A percentile compares a stretch with the other conserved stretches of the same genome.
These are phyloP conservation scores for Ctena decussata DNA, from an alignment of 2,888 invertebrate species.

Conservation along the genomic window DNA sequence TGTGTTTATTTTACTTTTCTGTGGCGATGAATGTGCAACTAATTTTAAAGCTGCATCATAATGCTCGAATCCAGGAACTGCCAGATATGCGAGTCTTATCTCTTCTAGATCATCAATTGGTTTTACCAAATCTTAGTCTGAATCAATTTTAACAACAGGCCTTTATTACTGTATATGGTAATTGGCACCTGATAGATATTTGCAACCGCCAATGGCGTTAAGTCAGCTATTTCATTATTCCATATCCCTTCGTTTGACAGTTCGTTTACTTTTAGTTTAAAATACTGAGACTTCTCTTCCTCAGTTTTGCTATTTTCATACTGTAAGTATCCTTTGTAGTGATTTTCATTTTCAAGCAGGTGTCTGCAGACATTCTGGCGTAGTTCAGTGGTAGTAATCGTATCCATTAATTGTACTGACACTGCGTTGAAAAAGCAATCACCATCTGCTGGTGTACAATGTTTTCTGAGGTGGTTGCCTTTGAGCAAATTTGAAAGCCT, in stretches of 20 bases:
- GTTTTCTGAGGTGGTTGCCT: not conserved
- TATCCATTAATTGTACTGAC: not conserved
- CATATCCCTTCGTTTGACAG: not conserved
- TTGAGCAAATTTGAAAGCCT: not conserved
- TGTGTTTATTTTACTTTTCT: not conserved
- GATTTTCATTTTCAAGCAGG: not conserved
- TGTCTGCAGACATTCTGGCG: not conserved
- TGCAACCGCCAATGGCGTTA: not conserved
- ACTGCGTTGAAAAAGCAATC: not conserved
- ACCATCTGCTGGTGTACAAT: not conserved
- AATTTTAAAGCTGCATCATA: not conserved
- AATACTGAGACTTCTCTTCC: not conserved
- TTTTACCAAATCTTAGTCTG: not conserved
- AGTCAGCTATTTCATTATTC: not conserved
- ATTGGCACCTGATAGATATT: not conserved
- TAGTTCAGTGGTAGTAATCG: not conserved
- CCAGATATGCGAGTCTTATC: not conserved
- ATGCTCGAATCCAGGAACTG: not conserved
- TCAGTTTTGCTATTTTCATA: not conserved
- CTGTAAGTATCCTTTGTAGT: not conserved
- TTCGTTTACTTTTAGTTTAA: not conserved
- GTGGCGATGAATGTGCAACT: not conserved
- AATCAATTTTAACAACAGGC: not conserved
- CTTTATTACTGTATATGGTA: not conserved
- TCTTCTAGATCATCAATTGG: not conserved